phyloP scores from a whole-genome alignment of 1,140 invertebrate species.

The Polypedilum pembai region DNA sequence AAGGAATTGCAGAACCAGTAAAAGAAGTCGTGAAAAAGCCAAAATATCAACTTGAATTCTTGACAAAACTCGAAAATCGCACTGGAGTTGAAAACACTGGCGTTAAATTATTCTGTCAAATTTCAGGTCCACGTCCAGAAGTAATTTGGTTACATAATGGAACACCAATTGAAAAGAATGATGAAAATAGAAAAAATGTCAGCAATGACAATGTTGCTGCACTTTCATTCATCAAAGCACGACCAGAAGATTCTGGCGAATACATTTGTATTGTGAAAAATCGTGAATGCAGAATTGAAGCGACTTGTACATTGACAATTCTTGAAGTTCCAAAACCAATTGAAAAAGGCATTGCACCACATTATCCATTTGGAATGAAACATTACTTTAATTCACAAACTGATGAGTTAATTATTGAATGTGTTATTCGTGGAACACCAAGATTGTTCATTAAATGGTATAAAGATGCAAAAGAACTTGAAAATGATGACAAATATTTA shows the following conservation, averaged over 20 bases:
- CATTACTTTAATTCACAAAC: constrained; percentile 15
- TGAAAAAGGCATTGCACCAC: background rate
- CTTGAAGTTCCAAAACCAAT: background rate
- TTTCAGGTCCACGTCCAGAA: constrained; percentile 64
- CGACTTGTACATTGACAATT: background rate
- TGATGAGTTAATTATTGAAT: constrained; percentile 68
- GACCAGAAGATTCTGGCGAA: constrained; percentile 58
- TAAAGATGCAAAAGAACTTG: constrained; percentile 55
- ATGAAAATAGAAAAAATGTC: constrained; percentile 52
- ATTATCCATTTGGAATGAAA: constrained; percentile 23
- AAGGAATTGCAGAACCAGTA: background rate
- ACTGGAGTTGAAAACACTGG: constrained; percentile 65
- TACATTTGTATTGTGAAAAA: constrained; percentile 59
- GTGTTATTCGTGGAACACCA: constrained; percentile 62
- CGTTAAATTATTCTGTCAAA: constrained; percentile 73
- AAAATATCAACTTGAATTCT: constrained; percentile 48
- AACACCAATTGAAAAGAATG: constrained; percentile 46
- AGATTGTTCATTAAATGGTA: constrained; percentile 65
- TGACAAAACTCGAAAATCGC: constrained; percentile 69
- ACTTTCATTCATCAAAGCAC: constrained; percentile 53
- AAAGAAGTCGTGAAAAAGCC: background rate
- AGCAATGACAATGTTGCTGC: constrained; percentile 52
- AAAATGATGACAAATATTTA: constrained; percentile 51
- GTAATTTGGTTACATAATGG: constrained; percentile 46
- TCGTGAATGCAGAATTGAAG: constrained; percentile 30